Base-by-base conservation (phyloP, 2,797 vertebrate genomes). In the Takifugu ocellatus region DNA sequence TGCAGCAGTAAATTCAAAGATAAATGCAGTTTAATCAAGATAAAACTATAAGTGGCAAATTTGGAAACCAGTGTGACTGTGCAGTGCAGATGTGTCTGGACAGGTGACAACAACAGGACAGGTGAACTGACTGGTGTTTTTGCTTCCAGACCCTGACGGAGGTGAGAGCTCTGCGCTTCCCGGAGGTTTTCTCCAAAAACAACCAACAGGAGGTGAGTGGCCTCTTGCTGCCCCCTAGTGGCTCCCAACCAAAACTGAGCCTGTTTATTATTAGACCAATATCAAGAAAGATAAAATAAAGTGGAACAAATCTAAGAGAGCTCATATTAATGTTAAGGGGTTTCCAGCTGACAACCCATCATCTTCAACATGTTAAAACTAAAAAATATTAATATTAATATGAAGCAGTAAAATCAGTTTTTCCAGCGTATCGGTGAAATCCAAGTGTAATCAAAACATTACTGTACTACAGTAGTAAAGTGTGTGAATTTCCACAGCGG, bases 131-230 rank as follows among this genome's bases (percentile, higher is more conserved):
- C 74, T 73, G 71, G 68, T 84, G 81, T 83, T 85, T 83, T 83
- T 77, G 66, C 77, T 54, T 75, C 50, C 84, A 99, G 97, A 96
- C 93, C 0, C 91, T 99, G 84, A 96, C 92, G 26, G 94, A 96
- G 79, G 94, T 98, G 69, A 88, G 96, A 61, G 90, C 85, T 36
- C 84, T 95, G 83, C 92, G 88, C 62, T 97, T 99, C 87, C 97
- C 97, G 15, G 74, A 83, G 24, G 54, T 93, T 1, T 99, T 99
- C 88, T 90, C 89, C 83, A 93, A 91, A 79, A 93, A 94, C 85
- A 98, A 95, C 64, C 74, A 90, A 47, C 90, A 90, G 56, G 97
- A 99, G 94, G 97, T 99, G 80, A 88, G 93, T 87, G 72, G 57
- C 17, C 25, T 1, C 54, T 62, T 86, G 66, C 61, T 66, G 60